Percentiles rank a stretch among this genome's conserved stretches.
Conservation (phyloP, 2,888 invertebrate species). For the Gnatocerus cornutus region DNA sequence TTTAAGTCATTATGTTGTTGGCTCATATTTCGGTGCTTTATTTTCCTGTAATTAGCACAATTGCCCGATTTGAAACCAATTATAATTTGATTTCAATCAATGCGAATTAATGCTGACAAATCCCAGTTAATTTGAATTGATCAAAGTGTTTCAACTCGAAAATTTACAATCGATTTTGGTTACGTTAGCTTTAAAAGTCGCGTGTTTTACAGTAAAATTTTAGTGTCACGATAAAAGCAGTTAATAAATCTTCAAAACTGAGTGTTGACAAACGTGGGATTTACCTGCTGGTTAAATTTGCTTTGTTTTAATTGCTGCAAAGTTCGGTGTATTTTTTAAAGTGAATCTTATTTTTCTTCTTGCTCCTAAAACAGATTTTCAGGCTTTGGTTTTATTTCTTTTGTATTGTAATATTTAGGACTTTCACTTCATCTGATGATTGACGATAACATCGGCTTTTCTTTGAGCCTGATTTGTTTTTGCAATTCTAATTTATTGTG, state of each 20-base stretch:
- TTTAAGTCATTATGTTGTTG: too few species aligned
- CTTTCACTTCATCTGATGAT: conserved; percentile 13
- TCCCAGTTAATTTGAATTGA: conserved; percentile 12
- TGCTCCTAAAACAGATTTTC: too few species aligned
- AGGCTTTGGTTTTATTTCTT: not conserved
- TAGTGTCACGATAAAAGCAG: not conserved
- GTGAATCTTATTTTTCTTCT: too few species aligned
- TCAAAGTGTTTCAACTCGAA: conserved; percentile 2
- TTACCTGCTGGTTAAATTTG: not conserved
- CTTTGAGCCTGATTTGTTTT: conserved; percentile 30
- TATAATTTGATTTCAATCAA: conserved; percentile 10
- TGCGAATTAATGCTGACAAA: not conserved
- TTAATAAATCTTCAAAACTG: not conserved
- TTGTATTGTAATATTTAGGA: not conserved
- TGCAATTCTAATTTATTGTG: not conserved
- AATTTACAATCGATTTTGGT: conserved; percentile 2
- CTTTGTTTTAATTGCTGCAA: conserved; percentile 3
- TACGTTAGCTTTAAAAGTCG: not conserved
- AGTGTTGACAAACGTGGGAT: not conserved
- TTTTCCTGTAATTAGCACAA: not conserved
- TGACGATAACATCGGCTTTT: conserved; percentile 28
- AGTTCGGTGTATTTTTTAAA: too few species aligned
- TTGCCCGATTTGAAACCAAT: not conserved
- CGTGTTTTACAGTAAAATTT: not conserved
- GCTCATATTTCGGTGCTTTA: too few species aligned